Conservation (phyloP, 2,797 vertebrate species). For the Zalophus californianus region DNA sequence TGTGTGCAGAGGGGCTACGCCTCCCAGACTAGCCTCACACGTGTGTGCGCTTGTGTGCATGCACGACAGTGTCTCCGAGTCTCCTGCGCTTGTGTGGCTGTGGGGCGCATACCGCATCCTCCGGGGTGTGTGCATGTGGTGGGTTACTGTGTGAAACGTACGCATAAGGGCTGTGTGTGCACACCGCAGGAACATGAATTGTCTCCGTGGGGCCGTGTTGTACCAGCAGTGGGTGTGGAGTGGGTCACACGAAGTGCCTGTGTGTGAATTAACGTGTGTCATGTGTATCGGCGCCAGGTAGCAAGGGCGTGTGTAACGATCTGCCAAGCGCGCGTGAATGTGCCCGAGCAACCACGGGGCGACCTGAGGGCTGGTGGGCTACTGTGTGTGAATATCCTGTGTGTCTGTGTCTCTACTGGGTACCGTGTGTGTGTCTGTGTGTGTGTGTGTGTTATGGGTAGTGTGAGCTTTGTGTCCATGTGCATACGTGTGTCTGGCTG, state of each 20-base stretch:
- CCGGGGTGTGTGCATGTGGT: neutral
- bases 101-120: neutral
- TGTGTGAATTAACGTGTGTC: neutral
- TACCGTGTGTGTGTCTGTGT: neutral
- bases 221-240: neutral
- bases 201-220: neutral
- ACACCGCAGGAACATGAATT: neutral
- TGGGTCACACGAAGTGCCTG: neutral
- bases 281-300: neutral
- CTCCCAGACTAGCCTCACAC: neutral
- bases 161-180: neutral
- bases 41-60: neutral
- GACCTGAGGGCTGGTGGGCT: neutral
- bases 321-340: accelerated
- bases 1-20: neutral
- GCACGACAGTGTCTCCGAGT: neutral
- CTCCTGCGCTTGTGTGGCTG: neutral
- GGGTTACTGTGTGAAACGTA: neutral
- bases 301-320: neutral
- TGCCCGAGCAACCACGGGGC: neutral
- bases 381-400: neutral
- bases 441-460: too few relatives aligned
- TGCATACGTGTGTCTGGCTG: neutral
- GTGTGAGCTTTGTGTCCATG: neutral
- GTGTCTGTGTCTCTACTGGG: neutral